These are phyloP conservation scores for Eumeta japonica DNA, from an alignment of 1,140 invertebrate genomes.

Conservation along the genomic window DNA sequence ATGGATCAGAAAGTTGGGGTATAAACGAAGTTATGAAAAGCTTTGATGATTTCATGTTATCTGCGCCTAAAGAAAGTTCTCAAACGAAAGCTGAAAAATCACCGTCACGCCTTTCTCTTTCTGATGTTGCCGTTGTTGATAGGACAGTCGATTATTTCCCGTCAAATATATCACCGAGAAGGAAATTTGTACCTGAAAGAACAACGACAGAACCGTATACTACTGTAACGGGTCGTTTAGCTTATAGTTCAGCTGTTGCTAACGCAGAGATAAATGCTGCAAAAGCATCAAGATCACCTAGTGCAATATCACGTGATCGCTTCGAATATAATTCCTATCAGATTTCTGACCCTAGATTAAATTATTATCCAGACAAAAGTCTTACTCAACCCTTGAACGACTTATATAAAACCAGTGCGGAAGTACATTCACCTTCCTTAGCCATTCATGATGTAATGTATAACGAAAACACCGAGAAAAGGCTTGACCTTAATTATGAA, in stretches of 20 bases:
- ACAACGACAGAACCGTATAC: constrained; percentile 59
- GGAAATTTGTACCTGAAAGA: constrained; percentile 56
- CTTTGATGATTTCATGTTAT: constrained; percentile 59
- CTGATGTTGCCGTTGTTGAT: constrained; percentile 53
- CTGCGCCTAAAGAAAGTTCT: constrained; percentile 36
- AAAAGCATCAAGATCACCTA: constrained; percentile 51
- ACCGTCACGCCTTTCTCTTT: constrained; percentile 59
- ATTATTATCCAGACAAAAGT: constrained; percentile 37
- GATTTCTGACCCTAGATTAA: constrained; percentile 33
- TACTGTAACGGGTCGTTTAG: constrained; percentile 60
- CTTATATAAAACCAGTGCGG: constrained; percentile 43
- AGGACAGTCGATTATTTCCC: constrained; percentile 58
- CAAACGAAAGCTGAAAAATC: constrained; percentile 48
- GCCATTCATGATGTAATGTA: constrained; percentile 61
- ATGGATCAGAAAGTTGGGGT: constrained; percentile 71
- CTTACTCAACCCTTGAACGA: constrained; percentile 32
- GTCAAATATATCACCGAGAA: constrained; percentile 53
- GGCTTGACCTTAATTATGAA: constrained; percentile 54
- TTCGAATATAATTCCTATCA: constrained; percentile 50
- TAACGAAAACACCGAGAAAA: constrained; percentile 60
- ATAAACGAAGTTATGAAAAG: constrained; percentile 64
- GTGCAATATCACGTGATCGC: constrained; percentile 48
- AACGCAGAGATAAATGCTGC: constrained; percentile 59
- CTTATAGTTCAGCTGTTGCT: constrained; percentile 62
- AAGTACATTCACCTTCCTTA: constrained; percentile 63